A percentile compares a stretch with the other conserved stretches of the same genome.
Conservation (phyloP, 2,888 invertebrate species). For the Agriotes lineatus region DNA sequence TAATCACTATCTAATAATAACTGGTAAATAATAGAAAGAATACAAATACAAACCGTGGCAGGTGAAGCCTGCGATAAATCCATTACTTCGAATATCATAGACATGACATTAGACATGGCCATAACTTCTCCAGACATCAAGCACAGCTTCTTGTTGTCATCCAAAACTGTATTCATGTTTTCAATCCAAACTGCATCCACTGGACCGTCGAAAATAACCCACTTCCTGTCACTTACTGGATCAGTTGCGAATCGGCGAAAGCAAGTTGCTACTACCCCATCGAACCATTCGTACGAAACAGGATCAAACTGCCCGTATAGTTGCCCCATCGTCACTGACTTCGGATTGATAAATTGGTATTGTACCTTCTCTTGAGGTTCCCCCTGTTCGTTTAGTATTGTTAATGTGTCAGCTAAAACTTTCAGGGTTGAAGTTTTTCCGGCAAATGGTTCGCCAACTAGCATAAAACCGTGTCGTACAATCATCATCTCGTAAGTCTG, state of each 20-base stretch:
- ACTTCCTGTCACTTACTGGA: slow-evolving; percentile 82
- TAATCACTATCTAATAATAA: no score
- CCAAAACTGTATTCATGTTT: slow-evolving; percentile 90
- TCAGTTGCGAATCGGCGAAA: slow-evolving; percentile 83
- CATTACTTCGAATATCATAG: slow-evolving; percentile 90
- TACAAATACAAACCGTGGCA: slow-evolving; percentile 74
- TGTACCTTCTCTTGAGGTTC: slow-evolving; percentile 73
- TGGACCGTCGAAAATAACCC: slow-evolving; percentile 94
- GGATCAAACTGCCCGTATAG: slow-evolving; percentile 94
- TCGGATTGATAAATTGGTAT: slow-evolving; percentile 90
- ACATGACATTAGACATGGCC: slow-evolving; percentile 84
- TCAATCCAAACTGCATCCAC: slow-evolving; percentile 93
- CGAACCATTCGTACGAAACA: slow-evolving; percentile 89
- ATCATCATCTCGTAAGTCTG: slow-evolving; percentile 96
- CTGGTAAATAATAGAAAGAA: neutral
- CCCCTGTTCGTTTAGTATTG: slow-evolving; percentile 74
- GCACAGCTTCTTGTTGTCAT: slow-evolving; percentile 90
- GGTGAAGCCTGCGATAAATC: slow-evolving; percentile 88
- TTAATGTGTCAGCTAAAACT: slow-evolving; percentile 81
- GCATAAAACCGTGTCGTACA: slow-evolving; percentile 92
- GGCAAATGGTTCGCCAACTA: slow-evolving; percentile 86
- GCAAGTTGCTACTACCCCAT: slow-evolving; percentile 86
- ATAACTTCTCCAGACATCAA: slow-evolving; percentile 90
- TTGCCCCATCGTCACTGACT: slow-evolving; percentile 92
- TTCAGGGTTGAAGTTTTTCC: slow-evolving; percentile 86